Evolutionary conservation across 1,140 invertebrate genomes (phyloP).

Genomic region (Eubasilissa regina): DNA sequence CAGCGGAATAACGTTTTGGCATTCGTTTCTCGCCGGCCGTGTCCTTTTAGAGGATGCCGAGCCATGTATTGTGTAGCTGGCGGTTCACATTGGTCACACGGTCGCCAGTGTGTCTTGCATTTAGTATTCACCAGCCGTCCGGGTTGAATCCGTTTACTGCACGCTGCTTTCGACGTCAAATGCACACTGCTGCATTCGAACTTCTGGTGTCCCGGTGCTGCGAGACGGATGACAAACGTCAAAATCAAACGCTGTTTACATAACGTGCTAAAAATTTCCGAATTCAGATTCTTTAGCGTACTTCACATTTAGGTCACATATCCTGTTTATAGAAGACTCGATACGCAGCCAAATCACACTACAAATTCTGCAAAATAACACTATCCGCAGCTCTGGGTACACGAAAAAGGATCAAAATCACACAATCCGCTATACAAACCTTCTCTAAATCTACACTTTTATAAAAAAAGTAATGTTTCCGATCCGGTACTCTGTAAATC

Average conservation of each 20-base stretch:
- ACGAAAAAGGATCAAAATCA: too few species aligned
- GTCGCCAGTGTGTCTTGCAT: constrained; percentile 41
- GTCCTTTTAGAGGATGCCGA: constrained; percentile 57
- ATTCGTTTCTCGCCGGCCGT: constrained; percentile 50
- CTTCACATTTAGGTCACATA: too few species aligned
- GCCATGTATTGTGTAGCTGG: constrained; percentile 19
- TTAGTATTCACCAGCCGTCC: constrained; percentile 49
- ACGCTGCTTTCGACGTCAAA: constrained; percentile 13
- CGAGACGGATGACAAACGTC: background rate
- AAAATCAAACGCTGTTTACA: background rate
- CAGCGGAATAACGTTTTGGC: constrained; percentile 51
- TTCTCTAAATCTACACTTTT: too few species aligned
- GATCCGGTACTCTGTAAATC: too few species aligned
- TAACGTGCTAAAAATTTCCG: too few species aligned
- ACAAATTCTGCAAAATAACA: too few species aligned
- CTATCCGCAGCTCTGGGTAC: too few species aligned
- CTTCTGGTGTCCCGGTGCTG: background rate
- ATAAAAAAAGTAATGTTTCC: too few species aligned
- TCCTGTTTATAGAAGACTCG: too few species aligned
- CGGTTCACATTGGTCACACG: constrained; percentile 54
- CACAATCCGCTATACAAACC: too few species aligned
- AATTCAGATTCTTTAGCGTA: too few species aligned
- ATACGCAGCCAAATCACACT: too few species aligned
- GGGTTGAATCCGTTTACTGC: constrained; percentile 33
- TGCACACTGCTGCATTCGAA: constrained; percentile 26